Evolutionary conservation across 2,888 invertebrate genomes (phyloP).

Genomic region (Melieria omissa): DNA sequence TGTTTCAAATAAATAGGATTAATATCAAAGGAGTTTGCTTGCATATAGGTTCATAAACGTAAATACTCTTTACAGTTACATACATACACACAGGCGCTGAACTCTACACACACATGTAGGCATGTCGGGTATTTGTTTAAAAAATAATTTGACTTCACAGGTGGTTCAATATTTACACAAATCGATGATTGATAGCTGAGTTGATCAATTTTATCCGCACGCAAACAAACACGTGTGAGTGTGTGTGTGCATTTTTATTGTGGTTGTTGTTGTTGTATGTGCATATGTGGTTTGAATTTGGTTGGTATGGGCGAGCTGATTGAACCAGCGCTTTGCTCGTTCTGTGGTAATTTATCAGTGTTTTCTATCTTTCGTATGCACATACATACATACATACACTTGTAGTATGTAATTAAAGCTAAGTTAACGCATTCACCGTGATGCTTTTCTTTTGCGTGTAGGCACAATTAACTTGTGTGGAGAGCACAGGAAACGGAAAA

Average conservation of each 20-base stretch:
- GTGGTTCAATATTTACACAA: background rate
- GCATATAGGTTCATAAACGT: background rate
- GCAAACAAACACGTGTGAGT: background rate
- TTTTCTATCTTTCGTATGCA: background rate
- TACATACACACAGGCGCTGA: no score
- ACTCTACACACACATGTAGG: conserved; percentile 36
- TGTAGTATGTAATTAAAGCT: conserved; percentile 8
- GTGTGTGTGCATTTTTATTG: background rate
- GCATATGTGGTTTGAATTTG: background rate
- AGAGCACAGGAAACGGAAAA: background rate
- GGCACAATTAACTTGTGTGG: conserved; percentile 13
- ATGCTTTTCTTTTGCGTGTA: conserved; percentile 7
- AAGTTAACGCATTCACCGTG: conserved; percentile 7
- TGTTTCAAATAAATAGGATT: conserved; percentile 11
- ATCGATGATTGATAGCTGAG: background rate
- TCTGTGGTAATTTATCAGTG: background rate
- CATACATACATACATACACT: background rate
- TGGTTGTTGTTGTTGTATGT: background rate
- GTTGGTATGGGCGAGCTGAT: background rate
- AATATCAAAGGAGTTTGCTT: conserved; percentile 21
- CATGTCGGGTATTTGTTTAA: conserved; percentile 19
- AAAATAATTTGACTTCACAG: conserved; percentile 17
- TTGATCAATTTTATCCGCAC: background rate
- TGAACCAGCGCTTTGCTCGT: no score
- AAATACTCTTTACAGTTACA: no score